phyloP scores from a whole-genome alignment of 2,113 vertebrate genomes.

The Microtus oregoni region DNA sequence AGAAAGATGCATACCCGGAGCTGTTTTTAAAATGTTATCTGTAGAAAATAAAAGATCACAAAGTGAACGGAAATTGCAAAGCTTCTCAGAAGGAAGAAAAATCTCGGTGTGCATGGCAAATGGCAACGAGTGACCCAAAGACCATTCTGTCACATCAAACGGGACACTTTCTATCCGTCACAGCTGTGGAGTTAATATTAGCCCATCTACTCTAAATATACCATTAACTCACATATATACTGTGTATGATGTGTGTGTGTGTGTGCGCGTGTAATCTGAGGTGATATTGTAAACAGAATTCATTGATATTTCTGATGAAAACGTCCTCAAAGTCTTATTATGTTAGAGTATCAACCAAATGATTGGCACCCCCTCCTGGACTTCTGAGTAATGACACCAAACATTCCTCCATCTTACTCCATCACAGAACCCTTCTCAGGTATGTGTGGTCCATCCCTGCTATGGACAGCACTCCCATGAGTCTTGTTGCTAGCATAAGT shows the following conservation, averaged over 20 bases:
- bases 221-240: conserved; percentile 26
- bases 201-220: conserved; percentile 70
- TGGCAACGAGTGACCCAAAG: conserved; percentile 66
- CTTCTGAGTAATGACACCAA: conserved; percentile 37
- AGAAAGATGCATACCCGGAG: not conserved
- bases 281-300: conserved; percentile 62
- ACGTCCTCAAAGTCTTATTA: conserved; percentile 49
- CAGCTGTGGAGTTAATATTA: conserved; percentile 56
- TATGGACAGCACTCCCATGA: not conserved
- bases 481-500: not conserved
- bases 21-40: conserved; percentile 56
- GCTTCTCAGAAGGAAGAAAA: conserved; percentile 17
- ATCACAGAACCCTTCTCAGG: not conserved
- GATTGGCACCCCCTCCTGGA: conserved; percentile 65
- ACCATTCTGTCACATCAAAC: conserved; percentile 63
- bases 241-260: not conserved
- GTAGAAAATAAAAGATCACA: conserved; percentile 41
- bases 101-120: conserved; percentile 28
- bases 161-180: conserved; percentile 26
- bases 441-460: not conserved
- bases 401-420: not conserved
- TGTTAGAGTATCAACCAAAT: conserved; percentile 13
- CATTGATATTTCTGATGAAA: conserved; percentile 67
- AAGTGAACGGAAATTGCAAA: conserved; percentile 43
- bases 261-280: not conserved